Percentiles rank a stretch among this genome's conserved stretches.
Conservation (phyloP, 2,888 invertebrate species). For the Opisthograptis luteolata region DNA sequence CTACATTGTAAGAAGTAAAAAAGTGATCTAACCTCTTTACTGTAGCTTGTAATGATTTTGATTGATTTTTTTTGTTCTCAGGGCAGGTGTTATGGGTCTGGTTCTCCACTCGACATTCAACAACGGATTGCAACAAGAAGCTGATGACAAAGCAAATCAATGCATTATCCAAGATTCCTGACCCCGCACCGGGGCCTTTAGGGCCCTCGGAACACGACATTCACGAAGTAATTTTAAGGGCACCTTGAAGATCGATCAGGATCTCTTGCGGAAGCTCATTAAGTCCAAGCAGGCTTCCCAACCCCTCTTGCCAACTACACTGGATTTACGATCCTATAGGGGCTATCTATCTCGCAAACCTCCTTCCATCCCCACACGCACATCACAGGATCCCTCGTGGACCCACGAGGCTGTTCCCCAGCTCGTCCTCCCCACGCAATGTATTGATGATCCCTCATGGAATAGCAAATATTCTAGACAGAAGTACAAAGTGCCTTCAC, state of each 20-base stretch:
- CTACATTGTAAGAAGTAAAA: no score
- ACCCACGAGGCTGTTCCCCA: neutral
- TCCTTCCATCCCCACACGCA: neutral
- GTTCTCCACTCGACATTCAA: slow-evolving; percentile 99
- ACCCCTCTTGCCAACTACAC: neutral
- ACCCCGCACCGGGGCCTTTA: neutral
- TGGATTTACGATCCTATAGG: no score
- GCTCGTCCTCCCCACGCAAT: neutral
- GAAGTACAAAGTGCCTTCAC: neutral
- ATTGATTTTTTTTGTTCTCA: slow-evolving; percentile 44
- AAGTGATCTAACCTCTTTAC: no score
- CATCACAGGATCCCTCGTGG: neutral
- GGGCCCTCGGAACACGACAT: neutral
- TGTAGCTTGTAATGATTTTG: neutral
- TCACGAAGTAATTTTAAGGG: neutral
- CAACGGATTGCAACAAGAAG: slow-evolving; percentile 96
- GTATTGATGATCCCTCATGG: neutral
- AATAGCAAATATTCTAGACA: neutral
- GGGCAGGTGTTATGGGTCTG: slow-evolving; percentile 96
- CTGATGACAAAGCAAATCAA: slow-evolving; percentile 63
- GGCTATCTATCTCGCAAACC: neutral
- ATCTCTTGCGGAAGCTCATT: no score
- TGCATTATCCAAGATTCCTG: slow-evolving; percentile 66
- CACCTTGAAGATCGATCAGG: neutral
- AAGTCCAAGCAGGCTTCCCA: neutral